Evolutionary conservation across 2,113 vertebrate genomes (phyloP), one percentile per base, ranked within the genome.

Genomic region (Mellivora capensis): DNA sequence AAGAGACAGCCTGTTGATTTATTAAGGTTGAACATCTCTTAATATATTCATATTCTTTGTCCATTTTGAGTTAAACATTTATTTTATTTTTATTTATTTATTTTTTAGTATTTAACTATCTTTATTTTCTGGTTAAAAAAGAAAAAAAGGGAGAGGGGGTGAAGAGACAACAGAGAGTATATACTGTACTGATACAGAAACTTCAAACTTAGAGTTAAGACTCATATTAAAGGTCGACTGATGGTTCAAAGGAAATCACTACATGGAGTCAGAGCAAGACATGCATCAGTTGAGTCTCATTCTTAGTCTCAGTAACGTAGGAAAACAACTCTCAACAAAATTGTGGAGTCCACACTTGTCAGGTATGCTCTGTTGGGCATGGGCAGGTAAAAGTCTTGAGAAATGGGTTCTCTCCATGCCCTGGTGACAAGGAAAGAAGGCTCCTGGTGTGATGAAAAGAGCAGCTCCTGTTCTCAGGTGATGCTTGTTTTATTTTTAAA

Each of bases 61-160:
- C 47, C 37, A 91, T 57, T 76, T 71, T 94, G 62, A 94, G 64
- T 91, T 79, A 87, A 90, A 95, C 82, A 44, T 57, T 90, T 90
- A 95, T 83, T 67, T 67, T 67, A 67, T n/a, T 69, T 69, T 69
- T n/a, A n/a, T n/a, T n/a, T n/a, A n/a, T n/a, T n/a, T n/a, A n/a
- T n/a, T n/a, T n/a, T n/a, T 95, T 80, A 62, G 18, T 81, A 93
- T 84, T 93, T 92, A 90, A 97, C 64, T 92, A 87, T 76, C 93
- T 98, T 98, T 98, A 98, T 97, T 98, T 97, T 96, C 87, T 88
- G 31, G 64, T 82, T 96, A 98, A 97, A 97, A n/a, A 97, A 89
- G 82, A 87, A 87, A 94, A 80, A 67, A 44, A 2, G 3, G 13
- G 3, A 3, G 27, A 9, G 49, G 61, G 37, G 11, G 76, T 2